Evolutionary conservation across 2,888 invertebrate genomes (phyloP), one percentile per base, ranked within the genome.

Genomic region (Nymphalis polychloros): DNA sequence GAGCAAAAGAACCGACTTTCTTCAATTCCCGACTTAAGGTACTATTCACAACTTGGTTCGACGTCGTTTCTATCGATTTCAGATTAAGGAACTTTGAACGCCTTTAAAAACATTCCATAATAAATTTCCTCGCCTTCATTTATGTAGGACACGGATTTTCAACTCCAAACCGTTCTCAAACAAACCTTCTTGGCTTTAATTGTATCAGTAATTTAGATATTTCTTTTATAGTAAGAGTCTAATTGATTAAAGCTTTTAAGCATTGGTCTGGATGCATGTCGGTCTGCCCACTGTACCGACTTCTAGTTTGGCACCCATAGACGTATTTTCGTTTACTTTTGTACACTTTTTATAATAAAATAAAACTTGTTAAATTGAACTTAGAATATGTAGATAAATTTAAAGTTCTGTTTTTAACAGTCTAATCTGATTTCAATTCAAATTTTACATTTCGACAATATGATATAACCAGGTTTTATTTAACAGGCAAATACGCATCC

Each of bases 81-180:
- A 92, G 92, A 92, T 92, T 92, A 92, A 87, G 90, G 82, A 89
- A 91, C 87, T 89, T 85, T 77, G 86, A 83, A 86, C 83, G 87
- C 85, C 85, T 87, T 85, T 87, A 88, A 90, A 89, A 91, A 90
- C 88, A 89, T 87, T 85, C 79, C 79, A 84, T 86, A 88, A 89
- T 89, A 90, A 89, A 89, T 89, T 89, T 85, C 73, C 81, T 77
- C 84, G 84, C 70, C 75, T 74, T 75, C 68, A 66, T 76, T 76
- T 74, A 72, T 72, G 69, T 71, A 70, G 71, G 70, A 71, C 70
- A 71, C 49, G 52, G 65, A 68, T 71, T 74, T 76, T 75, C 75
- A 62, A 67, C 68, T 69, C 49, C 31, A 72, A 67, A 52, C 59
- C 48, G 41, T 60, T 49, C 27, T 17, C 27, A 23, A n/a, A 55